Evolutionary conservation across 2,888 invertebrate species (phyloP).

Genomic region (Allolobophora icterica): DNA sequence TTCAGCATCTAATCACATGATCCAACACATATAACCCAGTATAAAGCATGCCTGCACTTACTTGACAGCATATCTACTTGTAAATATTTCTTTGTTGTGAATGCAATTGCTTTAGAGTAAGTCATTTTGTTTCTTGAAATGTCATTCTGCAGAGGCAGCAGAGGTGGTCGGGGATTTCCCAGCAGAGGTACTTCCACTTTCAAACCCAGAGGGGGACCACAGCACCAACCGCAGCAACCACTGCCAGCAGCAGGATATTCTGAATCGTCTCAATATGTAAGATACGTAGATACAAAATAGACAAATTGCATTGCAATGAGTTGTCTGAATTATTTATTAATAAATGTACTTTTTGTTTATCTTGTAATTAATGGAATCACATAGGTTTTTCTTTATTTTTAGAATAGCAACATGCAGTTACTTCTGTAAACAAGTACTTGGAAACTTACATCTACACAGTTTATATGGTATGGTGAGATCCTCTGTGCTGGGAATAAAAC

Average conservation of each 20-base stretch:
- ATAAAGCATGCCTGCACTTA: neutral
- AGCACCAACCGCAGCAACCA: neutral
- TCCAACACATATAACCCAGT: no score
- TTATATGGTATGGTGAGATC: no score
- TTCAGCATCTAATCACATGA: no score
- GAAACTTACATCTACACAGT: no score
- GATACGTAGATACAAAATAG: neutral
- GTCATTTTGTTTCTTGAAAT: neutral
- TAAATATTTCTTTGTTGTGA: neutral
- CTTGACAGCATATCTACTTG: neutral
- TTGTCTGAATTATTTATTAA: neutral
- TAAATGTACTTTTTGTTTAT: neutral
- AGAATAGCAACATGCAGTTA: neutral
- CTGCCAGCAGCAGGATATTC: neutral
- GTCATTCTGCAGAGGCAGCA: conserved; percentile 17
- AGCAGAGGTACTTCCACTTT: neutral
- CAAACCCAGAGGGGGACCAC: conserved; percentile 1
- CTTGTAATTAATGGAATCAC: neutral
- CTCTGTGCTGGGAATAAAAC: no score
- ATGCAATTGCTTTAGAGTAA: neutral
- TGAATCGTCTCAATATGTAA: conserved; percentile 9
- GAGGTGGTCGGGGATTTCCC: conserved; percentile 18
- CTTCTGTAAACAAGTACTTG: no score
- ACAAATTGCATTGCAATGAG: neutral
- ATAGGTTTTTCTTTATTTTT: neutral